These are phyloP conservation scores for Taphrorychus bicolor DNA, from an alignment of 2,888 invertebrate genomes.

Conservation along the genomic window DNA sequence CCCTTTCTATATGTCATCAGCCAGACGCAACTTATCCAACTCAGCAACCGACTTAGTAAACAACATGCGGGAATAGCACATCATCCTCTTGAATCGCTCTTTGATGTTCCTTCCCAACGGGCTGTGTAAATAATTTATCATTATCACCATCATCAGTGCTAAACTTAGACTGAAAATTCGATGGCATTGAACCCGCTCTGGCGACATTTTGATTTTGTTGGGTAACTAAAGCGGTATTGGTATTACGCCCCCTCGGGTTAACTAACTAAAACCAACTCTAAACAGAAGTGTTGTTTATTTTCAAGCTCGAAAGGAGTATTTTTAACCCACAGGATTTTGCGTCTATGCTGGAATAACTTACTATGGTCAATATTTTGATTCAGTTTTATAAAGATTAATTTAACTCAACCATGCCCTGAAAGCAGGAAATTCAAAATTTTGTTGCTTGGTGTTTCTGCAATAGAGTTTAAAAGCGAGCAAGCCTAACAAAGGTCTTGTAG, in stretches of 20 bases:
- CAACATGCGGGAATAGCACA: background rate
- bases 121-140: background rate
- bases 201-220: background rate
- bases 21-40: too few relatives aligned
- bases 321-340: background rate
- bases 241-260: background rate
- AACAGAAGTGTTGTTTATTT: background rate
- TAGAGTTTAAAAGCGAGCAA: too few relatives aligned
- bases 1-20: too few relatives aligned
- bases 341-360: background rate
- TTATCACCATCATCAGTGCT: background rate
- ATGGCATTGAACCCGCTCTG: background rate
- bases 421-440: too few relatives aligned
- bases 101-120: background rate
- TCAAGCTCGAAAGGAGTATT: background rate
- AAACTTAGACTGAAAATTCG: background rate
- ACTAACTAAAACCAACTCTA: background rate
- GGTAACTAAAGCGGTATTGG: background rate
- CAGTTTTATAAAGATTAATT: too few relatives aligned
- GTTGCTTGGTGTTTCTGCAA: too few relatives aligned
- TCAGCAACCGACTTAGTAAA: background rate
- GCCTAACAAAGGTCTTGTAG: too few relatives aligned
- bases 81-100: background rate
- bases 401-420: too few relatives aligned
- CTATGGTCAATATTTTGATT: too few relatives aligned